Conservation (phyloP, 2,888 invertebrate species). For the Nomada hirtipes region DNA sequence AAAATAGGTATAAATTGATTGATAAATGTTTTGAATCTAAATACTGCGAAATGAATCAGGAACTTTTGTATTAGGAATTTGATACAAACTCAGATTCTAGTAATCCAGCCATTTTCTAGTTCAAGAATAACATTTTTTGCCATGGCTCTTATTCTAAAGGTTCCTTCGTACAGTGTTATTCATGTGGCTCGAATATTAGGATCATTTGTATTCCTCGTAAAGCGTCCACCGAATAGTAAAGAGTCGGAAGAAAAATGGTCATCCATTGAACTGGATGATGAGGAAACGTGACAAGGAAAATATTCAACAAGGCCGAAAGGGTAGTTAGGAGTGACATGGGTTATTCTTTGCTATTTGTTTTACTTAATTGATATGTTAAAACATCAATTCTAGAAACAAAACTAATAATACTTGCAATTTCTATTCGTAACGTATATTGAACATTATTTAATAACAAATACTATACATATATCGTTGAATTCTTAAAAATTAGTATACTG, state of each 20-base stretch:
- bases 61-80: not conserved
- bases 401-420: not conserved
- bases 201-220: conserved; percentile 52
- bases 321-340: conserved; percentile 10
- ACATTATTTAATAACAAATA: too few species aligned
- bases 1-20: too few species aligned
- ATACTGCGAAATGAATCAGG: too few species aligned
- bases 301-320: conserved; percentile 13
- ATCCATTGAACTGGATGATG: conserved; percentile 55
- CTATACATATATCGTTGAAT: too few species aligned
- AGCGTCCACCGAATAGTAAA: conserved; percentile 56
- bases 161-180: conserved; percentile 16
- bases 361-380: not conserved
- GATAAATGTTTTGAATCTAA: too few species aligned
- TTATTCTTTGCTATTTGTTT: conserved; percentile 7
- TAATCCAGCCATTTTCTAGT: not conserved
- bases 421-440: too few species aligned
- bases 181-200: conserved; percentile 35
- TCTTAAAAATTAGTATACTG: too few species aligned
- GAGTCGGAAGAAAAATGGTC: conserved; percentile 59
- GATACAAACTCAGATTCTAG: too few species aligned
- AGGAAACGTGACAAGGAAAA: conserved; percentile 57
- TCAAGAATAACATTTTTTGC: not conserved
- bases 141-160: conserved; percentile 1
- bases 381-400: not conserved